phyloP scores from a whole-genome alignment of 2,888 invertebrate genomes.

The Eupithecia dodoneata region DNA sequence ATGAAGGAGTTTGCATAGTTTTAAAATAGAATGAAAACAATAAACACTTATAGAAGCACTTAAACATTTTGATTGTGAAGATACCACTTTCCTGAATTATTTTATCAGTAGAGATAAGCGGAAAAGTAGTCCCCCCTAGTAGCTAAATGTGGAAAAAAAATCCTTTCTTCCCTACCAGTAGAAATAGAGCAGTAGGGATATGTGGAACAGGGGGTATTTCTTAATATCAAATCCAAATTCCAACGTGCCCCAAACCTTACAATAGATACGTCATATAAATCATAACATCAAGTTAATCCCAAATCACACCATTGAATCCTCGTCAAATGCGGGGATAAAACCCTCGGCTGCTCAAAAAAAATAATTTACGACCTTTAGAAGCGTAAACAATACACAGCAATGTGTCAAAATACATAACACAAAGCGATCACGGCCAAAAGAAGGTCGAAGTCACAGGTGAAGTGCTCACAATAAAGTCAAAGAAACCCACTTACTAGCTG shows the following conservation, averaged over 20 bases:
- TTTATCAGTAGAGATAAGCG: too few species aligned
- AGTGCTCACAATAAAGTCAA: constrained; percentile 60
- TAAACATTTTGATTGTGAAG: too few species aligned
- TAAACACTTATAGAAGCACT: too few species aligned
- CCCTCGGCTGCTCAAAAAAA: constrained; percentile 49
- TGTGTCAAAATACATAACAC: constrained; percentile 81
- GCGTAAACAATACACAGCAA: constrained; percentile 74
- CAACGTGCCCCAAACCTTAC: constrained; percentile 27
- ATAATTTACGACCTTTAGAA: constrained; percentile 75
- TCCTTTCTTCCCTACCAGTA: too few species aligned
- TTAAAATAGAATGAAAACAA: too few species aligned
- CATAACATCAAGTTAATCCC: constrained; percentile 69
- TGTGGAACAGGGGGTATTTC: too few species aligned
- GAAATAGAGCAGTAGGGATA: too few species aligned
- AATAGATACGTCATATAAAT: constrained; percentile 66
- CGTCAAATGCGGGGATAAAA: constrained; percentile 63
- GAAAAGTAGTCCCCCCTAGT: too few species aligned
- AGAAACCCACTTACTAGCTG: constrained; percentile 60
- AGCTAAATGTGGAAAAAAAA: too few species aligned
- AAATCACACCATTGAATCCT: constrained; percentile 68
- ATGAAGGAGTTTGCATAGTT: too few species aligned
- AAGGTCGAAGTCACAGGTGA: constrained; percentile 43
- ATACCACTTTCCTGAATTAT: too few species aligned
- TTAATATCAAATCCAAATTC: constrained; percentile 34
- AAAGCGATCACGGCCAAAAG: constrained; percentile 66